phyloP scores from a whole-genome alignment of 2,888 invertebrate genomes.

The Chymomyza caudatula region DNA sequence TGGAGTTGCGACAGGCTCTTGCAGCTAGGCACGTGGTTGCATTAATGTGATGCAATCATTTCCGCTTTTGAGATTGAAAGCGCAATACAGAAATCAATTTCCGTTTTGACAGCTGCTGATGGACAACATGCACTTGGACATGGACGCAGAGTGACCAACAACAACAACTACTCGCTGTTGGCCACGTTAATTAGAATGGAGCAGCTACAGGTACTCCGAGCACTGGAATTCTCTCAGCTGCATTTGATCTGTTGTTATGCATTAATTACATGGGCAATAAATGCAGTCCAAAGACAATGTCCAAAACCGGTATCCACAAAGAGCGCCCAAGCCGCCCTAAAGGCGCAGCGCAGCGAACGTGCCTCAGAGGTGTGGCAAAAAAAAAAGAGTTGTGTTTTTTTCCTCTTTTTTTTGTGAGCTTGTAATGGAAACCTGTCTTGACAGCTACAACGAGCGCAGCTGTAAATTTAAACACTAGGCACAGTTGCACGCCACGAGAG shows the following conservation, averaged over 20 bases:
- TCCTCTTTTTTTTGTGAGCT: neutral
- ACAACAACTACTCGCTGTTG: slow-evolving; percentile 13
- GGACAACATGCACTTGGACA: slow-evolving; percentile 19
- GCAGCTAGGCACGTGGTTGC: slow-evolving; percentile 52
- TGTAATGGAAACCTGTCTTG: slow-evolving; percentile 43
- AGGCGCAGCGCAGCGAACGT: neutral
- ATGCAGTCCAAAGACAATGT: neutral
- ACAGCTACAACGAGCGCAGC: slow-evolving; percentile 32
- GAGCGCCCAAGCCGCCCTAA: neutral
- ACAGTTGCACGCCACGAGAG: slow-evolving; percentile 27
- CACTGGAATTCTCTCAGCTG: neutral
- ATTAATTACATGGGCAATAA: slow-evolving; percentile 22
- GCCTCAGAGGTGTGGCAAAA: neutral
- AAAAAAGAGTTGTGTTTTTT: neutral
- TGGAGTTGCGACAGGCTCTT: neutral
- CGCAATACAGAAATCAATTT: slow-evolving; percentile 63
- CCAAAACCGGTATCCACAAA: slow-evolving; percentile 5
- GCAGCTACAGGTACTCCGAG: neutral
- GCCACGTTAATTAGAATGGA: slow-evolving; percentile 23
- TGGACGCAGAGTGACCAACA: slow-evolving; percentile 9
- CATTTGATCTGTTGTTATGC: neutral
- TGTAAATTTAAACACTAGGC: slow-evolving; percentile 44
- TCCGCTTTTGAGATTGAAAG: slow-evolving; percentile 58
- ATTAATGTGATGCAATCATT: slow-evolving; percentile 67
- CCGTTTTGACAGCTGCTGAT: slow-evolving; percentile 35